These are phyloP conservation scores for Nomada fabriciana DNA, from an alignment of 2,888 invertebrate genomes.

Conservation along the genomic window DNA sequence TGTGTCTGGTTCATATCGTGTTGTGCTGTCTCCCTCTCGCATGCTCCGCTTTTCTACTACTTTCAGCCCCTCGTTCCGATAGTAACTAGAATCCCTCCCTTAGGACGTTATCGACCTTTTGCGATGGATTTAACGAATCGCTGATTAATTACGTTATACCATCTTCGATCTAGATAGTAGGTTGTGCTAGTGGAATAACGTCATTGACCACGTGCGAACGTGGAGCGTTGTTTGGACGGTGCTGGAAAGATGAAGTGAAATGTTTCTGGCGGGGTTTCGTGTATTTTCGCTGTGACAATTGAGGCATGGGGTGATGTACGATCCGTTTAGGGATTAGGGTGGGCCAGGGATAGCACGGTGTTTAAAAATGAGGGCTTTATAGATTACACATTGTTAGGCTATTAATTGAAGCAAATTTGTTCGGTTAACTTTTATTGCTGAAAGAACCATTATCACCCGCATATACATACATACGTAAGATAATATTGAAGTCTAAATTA, in stretches of 20 bases:
- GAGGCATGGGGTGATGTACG: background rate
- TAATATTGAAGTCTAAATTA: too few relatives aligned
- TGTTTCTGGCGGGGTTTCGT: background rate
- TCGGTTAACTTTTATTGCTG: background rate
- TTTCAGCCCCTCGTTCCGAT: conserved; percentile 46
- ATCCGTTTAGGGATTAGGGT: background rate
- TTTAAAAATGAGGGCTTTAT: background rate
- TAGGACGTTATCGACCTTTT: conserved; percentile 72
- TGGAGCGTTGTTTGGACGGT: background rate
- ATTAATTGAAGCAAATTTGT: background rate
- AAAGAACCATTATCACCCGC: background rate
- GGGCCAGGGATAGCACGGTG: background rate
- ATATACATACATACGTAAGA: too few relatives aligned
- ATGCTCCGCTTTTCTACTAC: conserved; percentile 29
- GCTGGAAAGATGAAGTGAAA: background rate
- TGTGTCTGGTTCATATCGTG: background rate
- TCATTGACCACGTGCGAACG: background rate
- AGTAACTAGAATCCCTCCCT: conserved; percentile 50
- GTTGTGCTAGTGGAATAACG: background rate
- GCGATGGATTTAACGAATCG: conserved; percentile 76
- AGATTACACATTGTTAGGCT: background rate
- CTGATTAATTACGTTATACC: conserved; percentile 75
- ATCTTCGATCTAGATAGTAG: conserved; percentile 1
- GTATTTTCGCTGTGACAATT: background rate
- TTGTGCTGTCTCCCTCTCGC: conserved; percentile 31